Evolutionary conservation across 1,140 invertebrate genomes (phyloP).

Genomic region (Pogonomyrmex barbatus): DNA sequence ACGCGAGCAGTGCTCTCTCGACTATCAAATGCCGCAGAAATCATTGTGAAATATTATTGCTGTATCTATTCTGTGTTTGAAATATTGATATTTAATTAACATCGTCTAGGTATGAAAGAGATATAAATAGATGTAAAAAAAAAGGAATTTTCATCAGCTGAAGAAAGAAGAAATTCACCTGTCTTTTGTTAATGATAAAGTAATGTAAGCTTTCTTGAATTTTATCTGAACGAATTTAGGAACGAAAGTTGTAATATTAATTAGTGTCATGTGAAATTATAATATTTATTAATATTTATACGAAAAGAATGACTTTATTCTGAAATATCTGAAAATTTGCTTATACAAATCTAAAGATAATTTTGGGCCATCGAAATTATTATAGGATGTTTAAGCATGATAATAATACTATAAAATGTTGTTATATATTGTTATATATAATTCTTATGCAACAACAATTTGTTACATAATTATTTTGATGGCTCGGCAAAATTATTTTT

Average conservation of each 20-base stretch:
- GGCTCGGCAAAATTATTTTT: too few relatives aligned
- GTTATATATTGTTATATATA: too few relatives aligned
- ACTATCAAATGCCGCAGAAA: not conserved
- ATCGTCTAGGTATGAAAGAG: not conserved
- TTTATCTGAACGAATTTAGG: not conserved
- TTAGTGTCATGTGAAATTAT: not conserved
- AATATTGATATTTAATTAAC: not conserved
- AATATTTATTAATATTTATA: not conserved
- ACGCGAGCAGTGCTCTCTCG: not conserved
- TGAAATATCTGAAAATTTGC: too few relatives aligned
- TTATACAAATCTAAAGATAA: too few relatives aligned
- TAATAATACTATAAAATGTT: too few relatives aligned
- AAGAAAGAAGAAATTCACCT: not conserved
- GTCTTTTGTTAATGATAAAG: too few relatives aligned
- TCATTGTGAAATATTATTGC: not conserved
- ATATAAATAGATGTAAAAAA: not conserved
- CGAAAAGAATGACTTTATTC: not conserved
- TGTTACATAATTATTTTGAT: too few relatives aligned
- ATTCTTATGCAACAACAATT: too few relatives aligned
- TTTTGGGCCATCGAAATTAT: too few relatives aligned
- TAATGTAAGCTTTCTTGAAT: not conserved
- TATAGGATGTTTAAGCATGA: too few relatives aligned
- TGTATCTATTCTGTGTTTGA: not conserved
- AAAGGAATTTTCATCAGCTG: not conserved
- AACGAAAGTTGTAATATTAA: not conserved